Conservation (phyloP, 1,140 invertebrate genomes). For the Pollicipes pollicipes region DNA sequence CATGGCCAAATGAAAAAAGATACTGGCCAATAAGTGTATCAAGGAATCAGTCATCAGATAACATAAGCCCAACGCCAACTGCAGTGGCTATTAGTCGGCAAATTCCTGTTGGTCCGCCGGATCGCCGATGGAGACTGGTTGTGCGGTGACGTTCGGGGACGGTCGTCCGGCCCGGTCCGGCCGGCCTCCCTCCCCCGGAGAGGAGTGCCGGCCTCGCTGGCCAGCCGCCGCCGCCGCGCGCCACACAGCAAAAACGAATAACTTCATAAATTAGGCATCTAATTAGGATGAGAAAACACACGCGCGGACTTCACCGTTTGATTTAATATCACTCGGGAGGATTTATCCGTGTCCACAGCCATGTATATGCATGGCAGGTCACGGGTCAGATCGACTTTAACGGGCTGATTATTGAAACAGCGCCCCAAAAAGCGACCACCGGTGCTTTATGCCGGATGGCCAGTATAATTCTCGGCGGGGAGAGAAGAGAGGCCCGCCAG, state of each 20-base stretch:
- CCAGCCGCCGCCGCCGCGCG: too few species aligned
- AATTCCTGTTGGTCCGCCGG: too few species aligned
- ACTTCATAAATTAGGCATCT: conserved; percentile 2
- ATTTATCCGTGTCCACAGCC: background rate
- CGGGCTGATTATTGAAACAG: background rate
- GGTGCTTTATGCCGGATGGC: background rate
- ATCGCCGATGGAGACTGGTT: too few species aligned
- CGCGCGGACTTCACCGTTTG: background rate
- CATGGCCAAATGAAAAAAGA: too few species aligned
- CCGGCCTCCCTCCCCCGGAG: too few species aligned
- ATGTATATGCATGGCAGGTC: background rate
- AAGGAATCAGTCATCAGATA: too few species aligned
- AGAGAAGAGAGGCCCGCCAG: background rate
- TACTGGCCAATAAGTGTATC: too few species aligned
- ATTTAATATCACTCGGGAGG: background rate
- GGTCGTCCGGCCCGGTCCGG: background rate
- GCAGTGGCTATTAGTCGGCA: too few species aligned
- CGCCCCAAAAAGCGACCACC: background rate
- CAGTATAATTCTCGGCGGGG: background rate
- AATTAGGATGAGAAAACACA: conserved; percentile 2
- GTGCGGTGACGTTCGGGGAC: too few species aligned
- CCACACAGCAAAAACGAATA: background rate
- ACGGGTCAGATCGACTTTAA: background rate
- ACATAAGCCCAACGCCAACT: too few species aligned
- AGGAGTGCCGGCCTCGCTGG: background rate